These are phyloP conservation scores for Macrobrachium rosenbergii DNA, from an alignment of 1,140 invertebrate species.

Conservation along the genomic window DNA sequence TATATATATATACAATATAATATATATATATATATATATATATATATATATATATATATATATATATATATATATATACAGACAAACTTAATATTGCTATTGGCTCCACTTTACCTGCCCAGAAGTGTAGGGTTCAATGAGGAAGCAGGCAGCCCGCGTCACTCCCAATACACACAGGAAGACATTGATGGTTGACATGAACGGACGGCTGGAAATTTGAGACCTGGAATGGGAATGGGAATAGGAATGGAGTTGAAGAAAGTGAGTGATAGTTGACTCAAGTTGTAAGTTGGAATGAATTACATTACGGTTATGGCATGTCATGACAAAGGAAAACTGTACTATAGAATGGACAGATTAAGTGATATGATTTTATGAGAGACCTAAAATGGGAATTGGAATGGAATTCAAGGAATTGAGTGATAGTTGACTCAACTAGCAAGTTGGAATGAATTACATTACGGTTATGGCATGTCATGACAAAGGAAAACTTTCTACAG, in stretches of 20 bases:
- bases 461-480: too few relatives aligned
- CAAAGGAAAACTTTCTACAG: slow-evolving; percentile 76
- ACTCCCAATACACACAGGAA: slow-evolving; percentile 76
- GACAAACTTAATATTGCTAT: too few relatives aligned
- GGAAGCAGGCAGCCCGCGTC: slow-evolving; percentile 74
- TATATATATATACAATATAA: neutral
- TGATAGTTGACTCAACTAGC: too few relatives aligned
- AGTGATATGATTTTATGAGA: slow-evolving; percentile 67
- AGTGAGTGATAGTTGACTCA: too few relatives aligned
- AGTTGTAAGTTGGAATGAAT: too few relatives aligned
- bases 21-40: neutral
- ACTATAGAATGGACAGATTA: slow-evolving; percentile 76
- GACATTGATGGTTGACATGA: slow-evolving; percentile 77
- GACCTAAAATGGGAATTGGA: slow-evolving; percentile 70
- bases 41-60: neutral
- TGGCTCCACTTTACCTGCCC: slow-evolving; percentile 71
- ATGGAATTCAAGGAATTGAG: too few relatives aligned
- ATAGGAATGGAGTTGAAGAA: too few relatives aligned
- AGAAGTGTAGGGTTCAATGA: slow-evolving; percentile 77
- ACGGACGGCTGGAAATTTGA: slow-evolving; percentile 74
- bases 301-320: too few relatives aligned
- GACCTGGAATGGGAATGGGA: slow-evolving; percentile 70
- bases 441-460: too few relatives aligned
- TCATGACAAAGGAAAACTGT: slow-evolving; percentile 74
- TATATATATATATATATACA: neutral